These are phyloP conservation scores for Philotrypesis tridentata DNA, from an alignment of 1,140 invertebrate species.

Conservation along the genomic window DNA sequence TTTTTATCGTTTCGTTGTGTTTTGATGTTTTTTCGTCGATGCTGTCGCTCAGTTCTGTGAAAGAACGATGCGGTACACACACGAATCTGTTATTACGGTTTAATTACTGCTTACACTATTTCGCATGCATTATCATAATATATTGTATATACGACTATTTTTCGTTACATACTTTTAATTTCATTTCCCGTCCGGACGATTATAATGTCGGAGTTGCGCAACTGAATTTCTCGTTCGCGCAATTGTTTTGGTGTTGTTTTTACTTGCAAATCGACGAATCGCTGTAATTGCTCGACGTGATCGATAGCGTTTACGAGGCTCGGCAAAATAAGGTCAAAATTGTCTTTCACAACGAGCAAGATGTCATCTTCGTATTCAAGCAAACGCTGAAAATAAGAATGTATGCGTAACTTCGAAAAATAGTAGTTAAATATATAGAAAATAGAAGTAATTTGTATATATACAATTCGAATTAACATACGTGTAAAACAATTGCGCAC, in stretches of 20 bases:
- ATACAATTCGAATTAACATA: too few species aligned
- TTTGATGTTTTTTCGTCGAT: slow-evolving; percentile 7
- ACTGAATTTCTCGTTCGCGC: slow-evolving; percentile 52
- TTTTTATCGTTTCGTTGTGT: not conserved
- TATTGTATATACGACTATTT: not conserved
- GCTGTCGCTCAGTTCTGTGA: not conserved
- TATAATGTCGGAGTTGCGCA: slow-evolving; percentile 48
- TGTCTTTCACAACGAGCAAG: slow-evolving; percentile 4
- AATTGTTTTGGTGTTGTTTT: slow-evolving; percentile 54
- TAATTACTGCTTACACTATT: too few species aligned
- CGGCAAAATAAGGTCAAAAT: not conserved
- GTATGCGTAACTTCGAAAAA: too few species aligned
- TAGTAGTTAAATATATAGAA: not conserved
- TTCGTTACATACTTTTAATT: slow-evolving; percentile 46
- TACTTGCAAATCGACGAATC: slow-evolving; percentile 55
- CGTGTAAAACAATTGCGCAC: slow-evolving; percentile 25
- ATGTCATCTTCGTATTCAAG: slow-evolving; percentile 23
- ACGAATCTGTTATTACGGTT: too few species aligned
- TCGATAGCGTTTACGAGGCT: slow-evolving; percentile 44
- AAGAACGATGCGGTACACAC: too few species aligned
- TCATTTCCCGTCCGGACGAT: slow-evolving; percentile 36
- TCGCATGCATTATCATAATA: too few species aligned
- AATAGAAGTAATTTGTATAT: not conserved
- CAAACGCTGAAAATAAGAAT: not conserved
- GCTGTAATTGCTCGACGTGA: slow-evolving; percentile 48